These are phyloP conservation scores for Ladona fulva DNA, from an alignment of 1,140 invertebrate genomes.

Conservation along the genomic window DNA sequence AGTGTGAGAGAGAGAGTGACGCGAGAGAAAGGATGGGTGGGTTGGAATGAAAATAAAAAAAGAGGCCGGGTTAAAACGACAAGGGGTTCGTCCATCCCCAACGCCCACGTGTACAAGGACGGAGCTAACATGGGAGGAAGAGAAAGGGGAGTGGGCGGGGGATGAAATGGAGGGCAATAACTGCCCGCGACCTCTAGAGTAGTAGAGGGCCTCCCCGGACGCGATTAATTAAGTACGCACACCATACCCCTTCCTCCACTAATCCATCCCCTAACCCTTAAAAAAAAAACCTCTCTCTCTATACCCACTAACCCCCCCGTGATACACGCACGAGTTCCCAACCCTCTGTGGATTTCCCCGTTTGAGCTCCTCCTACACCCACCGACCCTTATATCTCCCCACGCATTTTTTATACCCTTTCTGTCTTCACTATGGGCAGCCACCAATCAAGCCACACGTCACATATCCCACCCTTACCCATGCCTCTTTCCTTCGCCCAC, in stretches of 20 bases:
- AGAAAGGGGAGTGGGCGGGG: neutral
- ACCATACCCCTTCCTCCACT: neutral
- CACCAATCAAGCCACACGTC: neutral
- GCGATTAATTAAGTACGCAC: conserved; percentile 5
- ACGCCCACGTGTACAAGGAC: conserved; percentile 6
- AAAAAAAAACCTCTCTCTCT: no score
- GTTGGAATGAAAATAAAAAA: neutral
- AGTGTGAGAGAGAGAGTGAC: conserved; percentile 18
- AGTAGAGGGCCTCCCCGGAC: neutral
- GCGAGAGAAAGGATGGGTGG: conserved; percentile 16
- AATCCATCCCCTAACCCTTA: neutral
- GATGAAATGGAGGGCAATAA: conserved; percentile 9
- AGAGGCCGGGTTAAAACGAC: neutral
- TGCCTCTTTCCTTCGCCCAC: neutral
- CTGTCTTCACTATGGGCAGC: conserved; percentile 2
- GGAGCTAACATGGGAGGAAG: neutral
- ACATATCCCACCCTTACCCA: neutral
- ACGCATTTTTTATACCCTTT: neutral
- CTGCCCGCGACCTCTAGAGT: conserved; percentile 1
- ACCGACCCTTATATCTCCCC: neutral
- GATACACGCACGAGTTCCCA: no score
- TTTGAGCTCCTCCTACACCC: neutral
- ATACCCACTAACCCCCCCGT: no score
- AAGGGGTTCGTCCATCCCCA: neutral
- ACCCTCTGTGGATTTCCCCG: no score